These are phyloP conservation scores for Spisula subtruncata DNA, from an alignment of 2,888 invertebrate species.

Conservation along the genomic window DNA sequence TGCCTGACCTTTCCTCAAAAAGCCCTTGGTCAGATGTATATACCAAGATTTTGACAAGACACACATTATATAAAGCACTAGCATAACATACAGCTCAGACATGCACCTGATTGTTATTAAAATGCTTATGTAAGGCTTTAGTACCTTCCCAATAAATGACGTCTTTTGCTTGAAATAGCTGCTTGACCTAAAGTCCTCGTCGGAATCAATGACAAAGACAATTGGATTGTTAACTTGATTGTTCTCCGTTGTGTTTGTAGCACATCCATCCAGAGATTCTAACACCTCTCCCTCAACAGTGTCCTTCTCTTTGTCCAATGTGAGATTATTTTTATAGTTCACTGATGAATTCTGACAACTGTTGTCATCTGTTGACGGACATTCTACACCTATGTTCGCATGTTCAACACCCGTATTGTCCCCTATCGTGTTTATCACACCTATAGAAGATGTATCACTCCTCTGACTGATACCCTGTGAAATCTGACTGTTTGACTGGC, in stretches of 20 bases:
- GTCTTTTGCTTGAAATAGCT: neutral
- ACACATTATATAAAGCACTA: no score
- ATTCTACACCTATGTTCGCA: neutral
- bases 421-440: neutral
- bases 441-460: neutral
- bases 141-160: neutral
- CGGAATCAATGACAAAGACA: constrained; percentile 54
- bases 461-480: neutral
- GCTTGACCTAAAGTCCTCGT: constrained; percentile 34
- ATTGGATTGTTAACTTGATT: neutral
- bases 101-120: no score
- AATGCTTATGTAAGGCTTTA: no score
- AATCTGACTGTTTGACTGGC: constrained; percentile 12
- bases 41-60: neutral
- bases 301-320: neutral
- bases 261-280: neutral
- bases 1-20: no score
- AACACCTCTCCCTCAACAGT: neutral
- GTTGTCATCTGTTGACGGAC: neutral
- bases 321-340: neutral
- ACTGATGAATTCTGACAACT: neutral
- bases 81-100: no score
- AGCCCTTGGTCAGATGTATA: neutral
- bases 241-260: neutral
- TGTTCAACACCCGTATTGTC: neutral